Conservation (phyloP, 2,888 invertebrate species). For the Calliopum simillimum region DNA sequence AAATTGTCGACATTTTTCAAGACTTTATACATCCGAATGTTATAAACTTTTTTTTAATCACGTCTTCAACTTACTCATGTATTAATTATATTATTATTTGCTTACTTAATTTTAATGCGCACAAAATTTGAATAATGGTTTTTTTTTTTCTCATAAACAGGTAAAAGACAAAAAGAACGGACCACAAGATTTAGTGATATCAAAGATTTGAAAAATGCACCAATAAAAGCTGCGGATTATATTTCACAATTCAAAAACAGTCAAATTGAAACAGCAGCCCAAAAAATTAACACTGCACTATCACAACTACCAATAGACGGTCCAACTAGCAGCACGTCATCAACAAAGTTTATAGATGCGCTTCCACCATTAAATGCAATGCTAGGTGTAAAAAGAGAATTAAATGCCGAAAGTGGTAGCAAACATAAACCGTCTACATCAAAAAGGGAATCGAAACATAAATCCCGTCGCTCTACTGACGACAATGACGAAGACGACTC, state of each 20-base stretch:
- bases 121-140: constrained; percentile 13
- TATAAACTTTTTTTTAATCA: neutral
- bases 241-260: constrained; percentile 49
- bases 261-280: constrained; percentile 25
- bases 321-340: neutral
- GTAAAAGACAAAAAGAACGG: constrained; percentile 63
- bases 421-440: constrained; percentile 29
- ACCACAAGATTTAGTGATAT: constrained; percentile 66
- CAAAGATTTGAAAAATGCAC: constrained; percentile 57
- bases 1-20: constrained; percentile 4
- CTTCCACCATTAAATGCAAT: neutral
- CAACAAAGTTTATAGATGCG: constrained; percentile 19
- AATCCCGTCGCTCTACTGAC: constrained; percentile 14
- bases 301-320: constrained; percentile 49
- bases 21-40: neutral
- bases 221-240: constrained; percentile 46
- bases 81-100: neutral
- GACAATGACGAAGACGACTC: constrained; percentile 32
- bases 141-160: constrained; percentile 48
- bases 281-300: constrained; percentile 44
- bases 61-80: neutral
- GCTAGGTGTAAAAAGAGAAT: constrained; percentile 43
- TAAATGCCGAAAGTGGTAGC: constrained; percentile 51
- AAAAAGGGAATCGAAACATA: neutral
- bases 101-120: constrained; percentile 13